Conservation (phyloP, 2,888 invertebrate species). For the Ormia ochracea region DNA sequence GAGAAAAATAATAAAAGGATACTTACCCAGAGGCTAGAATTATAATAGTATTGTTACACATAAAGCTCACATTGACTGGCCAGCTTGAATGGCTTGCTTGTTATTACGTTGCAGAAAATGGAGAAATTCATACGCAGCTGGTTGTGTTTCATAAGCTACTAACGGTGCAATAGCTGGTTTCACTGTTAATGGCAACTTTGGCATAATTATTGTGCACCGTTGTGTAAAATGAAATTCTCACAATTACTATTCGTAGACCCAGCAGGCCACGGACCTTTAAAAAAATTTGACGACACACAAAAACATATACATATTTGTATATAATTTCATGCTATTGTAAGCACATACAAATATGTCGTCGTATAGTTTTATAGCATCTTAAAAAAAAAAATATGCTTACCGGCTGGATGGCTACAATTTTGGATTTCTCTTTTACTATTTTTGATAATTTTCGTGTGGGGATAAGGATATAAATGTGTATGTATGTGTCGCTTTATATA, state of each 20-base stretch:
- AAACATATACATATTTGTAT: not conserved
- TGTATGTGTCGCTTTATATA: not conserved
- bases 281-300: not conserved
- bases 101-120: constrained; percentile 1
- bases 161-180: constrained; percentile 45
- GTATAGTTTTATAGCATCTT: constrained; percentile 16
- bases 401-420: constrained; percentile 37
- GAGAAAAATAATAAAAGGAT: constrained; percentile 7
- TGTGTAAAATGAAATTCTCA: constrained; percentile 66
- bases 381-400: constrained; percentile 43
- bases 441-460: constrained; percentile 13
- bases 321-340: not conserved
- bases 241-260: constrained; percentile 60
- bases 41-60: constrained; percentile 37
- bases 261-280: constrained; percentile 42
- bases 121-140: constrained; percentile 17
- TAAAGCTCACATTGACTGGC: constrained; percentile 19
- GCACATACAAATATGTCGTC: not conserved
- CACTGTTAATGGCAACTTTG: constrained; percentile 53
- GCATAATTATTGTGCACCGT: constrained; percentile 65
- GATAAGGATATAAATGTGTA: not conserved
- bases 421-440: constrained; percentile 10
- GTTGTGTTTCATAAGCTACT: constrained; percentile 26
- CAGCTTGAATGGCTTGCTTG: constrained; percentile 10
- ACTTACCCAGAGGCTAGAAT: constrained; percentile 42